Evolutionary conservation across 2,113 vertebrate species (phyloP), one percentile per base, ranked within the genome.

Genomic region (Genyomyrus donnyi): DNA sequence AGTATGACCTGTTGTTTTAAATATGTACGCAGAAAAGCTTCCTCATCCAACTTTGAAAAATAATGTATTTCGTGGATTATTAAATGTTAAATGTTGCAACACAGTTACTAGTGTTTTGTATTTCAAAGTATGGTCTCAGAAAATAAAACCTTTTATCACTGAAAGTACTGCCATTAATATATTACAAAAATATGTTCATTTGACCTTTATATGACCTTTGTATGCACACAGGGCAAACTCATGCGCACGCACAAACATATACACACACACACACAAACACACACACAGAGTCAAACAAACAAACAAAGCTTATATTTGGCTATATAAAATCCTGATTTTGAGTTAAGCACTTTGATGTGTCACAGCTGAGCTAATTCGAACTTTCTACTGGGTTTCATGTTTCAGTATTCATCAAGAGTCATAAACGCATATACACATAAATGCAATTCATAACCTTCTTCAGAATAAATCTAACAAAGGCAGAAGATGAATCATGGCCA

Each of bases 61-160:
- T 90, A 85, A 31, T 52, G 27, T 31, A 2, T 84, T 93, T 94
- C 39, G 50, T 93, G 92, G 91, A 92, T 91, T 93, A 80, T 91
- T 93, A 77, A 42, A n/a, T 6, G 39, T 52, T 35, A 52, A 56
- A 56, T 84, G 52, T 85, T 89, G 15, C 50, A 89, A n/a, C 39
- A 53, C 80, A 89, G 77, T 56, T 62, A 45, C 39, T 83, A 74
- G 17, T 39, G 58, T 88, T 88, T 48, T 27, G 66, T 53, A 80
- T 83, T 89, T 56, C 50, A 49, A 89, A 42, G 31, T 85, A 85
- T 85, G 80, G 24, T 77, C 77, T 85, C 80, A 49, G 89, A 89
- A 89, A 89, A 84, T 62, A 58, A 89, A 89, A 31, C 77, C 39
- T 89, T 56, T 85, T 39, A 62, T 45, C 50, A 62, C 62, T 70